Percentiles rank a stretch among this genome's conserved stretches.
Conservation (phyloP, 1,140 invertebrate species). For the Drosophila gunungcola region DNA sequence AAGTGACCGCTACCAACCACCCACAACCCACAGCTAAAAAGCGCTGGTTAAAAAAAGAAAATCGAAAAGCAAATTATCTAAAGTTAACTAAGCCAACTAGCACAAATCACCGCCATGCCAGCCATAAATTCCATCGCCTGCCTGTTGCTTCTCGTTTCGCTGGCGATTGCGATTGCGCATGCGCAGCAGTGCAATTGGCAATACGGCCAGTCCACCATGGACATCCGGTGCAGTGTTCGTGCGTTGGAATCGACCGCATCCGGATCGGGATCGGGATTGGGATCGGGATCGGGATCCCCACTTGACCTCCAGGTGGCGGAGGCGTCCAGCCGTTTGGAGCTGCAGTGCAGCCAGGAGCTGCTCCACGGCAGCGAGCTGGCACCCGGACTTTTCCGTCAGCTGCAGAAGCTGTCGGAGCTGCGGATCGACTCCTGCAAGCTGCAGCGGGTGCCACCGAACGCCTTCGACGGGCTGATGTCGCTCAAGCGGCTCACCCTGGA, state of each 20-base stretch:
- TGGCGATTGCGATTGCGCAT: slow-evolving; percentile 41
- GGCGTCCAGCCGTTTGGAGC: slow-evolving; percentile 88
- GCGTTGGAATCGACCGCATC: slow-evolving; percentile 83
- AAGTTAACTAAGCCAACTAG: slow-evolving; percentile 19
- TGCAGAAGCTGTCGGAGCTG: slow-evolving; percentile 89
- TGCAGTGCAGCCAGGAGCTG: slow-evolving; percentile 89
- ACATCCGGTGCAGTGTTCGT: slow-evolving; percentile 86
- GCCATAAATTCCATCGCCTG: background rate
- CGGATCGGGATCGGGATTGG: slow-evolving; percentile 63
- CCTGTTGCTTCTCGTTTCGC: slow-evolving; percentile 5
- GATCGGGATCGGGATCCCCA: slow-evolving; percentile 76
- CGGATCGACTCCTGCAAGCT: slow-evolving; percentile 90
- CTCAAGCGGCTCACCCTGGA: slow-evolving; percentile 89
- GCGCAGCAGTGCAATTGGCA: slow-evolving; percentile 84
- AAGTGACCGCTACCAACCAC: slow-evolving; percentile 56
- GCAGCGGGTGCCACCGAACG: slow-evolving; percentile 88
- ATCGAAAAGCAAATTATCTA: background rate
- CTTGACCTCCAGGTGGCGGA: slow-evolving; percentile 87
- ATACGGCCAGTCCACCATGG: slow-evolving; percentile 82
- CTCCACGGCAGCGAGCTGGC: slow-evolving; percentile 89
- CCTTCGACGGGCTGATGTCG: slow-evolving; percentile 89
- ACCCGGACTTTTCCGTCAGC: slow-evolving; percentile 88
- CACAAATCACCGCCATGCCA: slow-evolving; percentile 15
- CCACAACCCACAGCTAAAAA: slow-evolving; percentile 30
- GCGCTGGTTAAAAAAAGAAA: background rate